Evolutionary conservation across 2,797 vertebrate species (phyloP), one percentile per base, ranked within the genome.

Genomic region (Sebastiscus albofasciatus): DNA sequence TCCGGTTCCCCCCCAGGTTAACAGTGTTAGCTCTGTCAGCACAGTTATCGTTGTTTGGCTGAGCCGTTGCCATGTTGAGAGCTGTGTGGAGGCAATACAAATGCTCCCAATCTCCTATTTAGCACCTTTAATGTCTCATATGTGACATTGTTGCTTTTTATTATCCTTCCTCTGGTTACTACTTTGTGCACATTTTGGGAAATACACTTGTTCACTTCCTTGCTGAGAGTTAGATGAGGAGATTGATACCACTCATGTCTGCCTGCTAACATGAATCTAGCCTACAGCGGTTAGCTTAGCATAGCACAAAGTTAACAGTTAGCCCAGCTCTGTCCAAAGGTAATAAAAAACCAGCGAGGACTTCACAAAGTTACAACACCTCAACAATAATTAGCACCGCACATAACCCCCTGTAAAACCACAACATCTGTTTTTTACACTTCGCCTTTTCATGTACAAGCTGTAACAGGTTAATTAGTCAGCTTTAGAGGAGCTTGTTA

Each of bases 11-110:
- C 0, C 12, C 0, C 34, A 36, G 34, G 34, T 36, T 36, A 36
- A 36, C 42, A 46, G 0, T 39, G 36, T 39, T 39, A 39, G 1
- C 42, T 49, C 0, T 39, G 36, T 39, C 36, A 0, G 13, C 0
- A 39, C 36, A 14, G 36, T 39, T 39, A 13, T 13, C 0, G 36
- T 39, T 14, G 36, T 39, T 39, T 39, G 36, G 5, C 12, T 39
- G 36, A 39, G 36, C 36, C 36, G 5, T 39, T 39, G 36, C 36
- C 36, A 39, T 39, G 16, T 49, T 49, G 46, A 49, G 42, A 49
- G 46, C 36, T 13, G 36, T 39, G 36, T 39, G 36, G 36, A 39
- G 0, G 46, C 46, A 49, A 20, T 0, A 49, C 2, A 49, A 20
- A 49, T n/a, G 16, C 46, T 49, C 16, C 46, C 18, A 9, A 49